Conservation (phyloP, 2,113 vertebrate species). For the Phasianus colchicus region DNA sequence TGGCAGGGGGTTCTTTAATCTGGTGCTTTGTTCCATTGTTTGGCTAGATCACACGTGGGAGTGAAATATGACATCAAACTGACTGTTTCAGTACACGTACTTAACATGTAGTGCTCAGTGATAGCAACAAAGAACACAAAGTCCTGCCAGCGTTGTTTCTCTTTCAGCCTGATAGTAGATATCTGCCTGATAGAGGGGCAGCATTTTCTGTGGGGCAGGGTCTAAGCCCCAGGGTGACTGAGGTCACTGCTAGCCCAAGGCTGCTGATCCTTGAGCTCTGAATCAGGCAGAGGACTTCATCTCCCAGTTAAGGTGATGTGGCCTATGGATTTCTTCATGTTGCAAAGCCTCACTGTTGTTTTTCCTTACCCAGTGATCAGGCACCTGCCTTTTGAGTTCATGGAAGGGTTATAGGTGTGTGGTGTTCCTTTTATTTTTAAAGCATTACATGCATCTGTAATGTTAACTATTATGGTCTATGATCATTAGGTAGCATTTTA, state of each 20-base stretch:
- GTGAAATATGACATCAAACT: neutral
- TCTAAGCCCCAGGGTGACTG: conserved; percentile 13
- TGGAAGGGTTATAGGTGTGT: fast-evolving
- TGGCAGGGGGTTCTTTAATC: neutral
- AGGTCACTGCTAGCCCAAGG: conserved; percentile 28
- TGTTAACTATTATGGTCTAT: neutral
- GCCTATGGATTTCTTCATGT: neutral
- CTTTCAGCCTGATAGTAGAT: conserved; percentile 43
- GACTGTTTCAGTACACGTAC: neutral
- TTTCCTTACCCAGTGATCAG: neutral
- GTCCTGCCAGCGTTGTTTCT: conserved; percentile 32
- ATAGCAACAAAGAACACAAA: conserved; percentile 23
- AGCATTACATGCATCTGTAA: neutral
- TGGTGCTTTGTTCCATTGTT: neutral
- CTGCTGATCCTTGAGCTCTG: conserved; percentile 66
- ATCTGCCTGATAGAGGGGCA: conserved; percentile 15
- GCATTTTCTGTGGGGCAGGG: conserved; percentile 22
- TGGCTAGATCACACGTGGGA: neutral
- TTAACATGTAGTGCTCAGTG: neutral
- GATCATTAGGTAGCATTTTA: neutral
- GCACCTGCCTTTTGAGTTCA: neutral
- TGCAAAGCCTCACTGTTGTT: neutral
- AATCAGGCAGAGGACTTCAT: neutral
- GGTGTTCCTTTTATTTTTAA: neutral
- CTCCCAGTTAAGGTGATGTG: neutral